These are phyloP conservation scores for Parus major DNA, from an alignment of 2,113 vertebrate species.

Conservation along the genomic window DNA sequence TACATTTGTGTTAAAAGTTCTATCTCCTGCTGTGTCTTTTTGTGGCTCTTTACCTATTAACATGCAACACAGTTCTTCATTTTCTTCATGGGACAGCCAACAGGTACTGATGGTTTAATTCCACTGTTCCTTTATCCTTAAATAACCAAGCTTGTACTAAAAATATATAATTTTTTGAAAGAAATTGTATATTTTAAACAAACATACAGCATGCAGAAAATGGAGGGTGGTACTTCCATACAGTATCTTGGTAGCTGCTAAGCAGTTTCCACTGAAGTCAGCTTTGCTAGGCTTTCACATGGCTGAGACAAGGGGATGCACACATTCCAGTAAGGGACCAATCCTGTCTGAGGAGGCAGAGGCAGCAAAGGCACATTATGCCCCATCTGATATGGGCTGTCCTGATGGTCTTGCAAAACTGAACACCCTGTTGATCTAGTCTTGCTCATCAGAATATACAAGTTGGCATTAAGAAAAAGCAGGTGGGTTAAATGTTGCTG, in stretches of 20 bases:
- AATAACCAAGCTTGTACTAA: background rate
- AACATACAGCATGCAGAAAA: background rate
- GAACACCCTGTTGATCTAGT: background rate
- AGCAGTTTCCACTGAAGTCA: background rate
- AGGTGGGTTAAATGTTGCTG: background rate
- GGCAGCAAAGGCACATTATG: background rate
- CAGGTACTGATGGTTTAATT: background rate
- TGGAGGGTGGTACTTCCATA: background rate
- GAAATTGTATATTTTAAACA: background rate
- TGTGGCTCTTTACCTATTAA: background rate
- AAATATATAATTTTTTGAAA: background rate
- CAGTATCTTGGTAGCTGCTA: background rate
- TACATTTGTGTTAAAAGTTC: background rate
- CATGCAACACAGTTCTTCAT: background rate
- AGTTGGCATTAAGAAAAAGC: background rate
- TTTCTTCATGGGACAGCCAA: background rate
- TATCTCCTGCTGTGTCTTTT: background rate
- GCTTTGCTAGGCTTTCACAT: background rate
- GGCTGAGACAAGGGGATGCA: background rate
- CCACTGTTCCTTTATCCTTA: background rate
- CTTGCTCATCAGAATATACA: background rate
- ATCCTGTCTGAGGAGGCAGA: accelerated
- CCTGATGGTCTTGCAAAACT: background rate
- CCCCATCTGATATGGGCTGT: background rate
- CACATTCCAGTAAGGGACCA: background rate